A percentile compares a stretch with the other conserved stretches of the same genome.
Evolutionary conservation across 2,888 invertebrate species (phyloP).

Genomic region (Melanotus villosus): DNA sequence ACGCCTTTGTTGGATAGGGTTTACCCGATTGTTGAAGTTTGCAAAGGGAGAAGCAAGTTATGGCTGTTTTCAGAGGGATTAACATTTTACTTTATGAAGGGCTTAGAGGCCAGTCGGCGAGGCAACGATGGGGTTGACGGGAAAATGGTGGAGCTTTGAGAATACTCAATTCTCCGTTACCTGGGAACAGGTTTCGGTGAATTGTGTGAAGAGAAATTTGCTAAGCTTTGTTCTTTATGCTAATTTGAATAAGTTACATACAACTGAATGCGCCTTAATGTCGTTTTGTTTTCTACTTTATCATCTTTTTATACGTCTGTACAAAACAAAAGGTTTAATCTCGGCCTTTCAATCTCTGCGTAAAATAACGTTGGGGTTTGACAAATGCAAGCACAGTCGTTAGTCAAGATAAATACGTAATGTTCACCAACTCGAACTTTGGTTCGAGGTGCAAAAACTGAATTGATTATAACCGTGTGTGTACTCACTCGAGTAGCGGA

Average conservation of each 20-base stretch:
- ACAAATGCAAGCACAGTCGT: slow-evolving; percentile 34
- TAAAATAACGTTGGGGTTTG: slow-evolving; percentile 23
- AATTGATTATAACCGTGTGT: slow-evolving; percentile 29
- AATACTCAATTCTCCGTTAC: slow-evolving; percentile 51
- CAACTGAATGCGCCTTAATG: slow-evolving; percentile 23
- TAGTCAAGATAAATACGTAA: slow-evolving; percentile 32
- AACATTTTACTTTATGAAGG: slow-evolving; percentile 59
- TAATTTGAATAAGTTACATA: slow-evolving; percentile 41
- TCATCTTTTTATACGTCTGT: slow-evolving; percentile 31
- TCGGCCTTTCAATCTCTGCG: slow-evolving; percentile 24
- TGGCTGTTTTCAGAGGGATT: slow-evolving; percentile 59
- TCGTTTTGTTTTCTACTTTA: slow-evolving; percentile 30
- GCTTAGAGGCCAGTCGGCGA: slow-evolving; percentile 54
- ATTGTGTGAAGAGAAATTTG: slow-evolving; percentile 35
- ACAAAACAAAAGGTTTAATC: slow-evolving; percentile 23
- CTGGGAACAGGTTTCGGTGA: slow-evolving; percentile 42
- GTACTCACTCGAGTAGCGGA: slow-evolving; percentile 15
- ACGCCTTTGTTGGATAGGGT: slow-evolving; percentile 46
- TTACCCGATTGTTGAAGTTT: slow-evolving; percentile 46
- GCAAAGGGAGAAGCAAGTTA: slow-evolving; percentile 53
- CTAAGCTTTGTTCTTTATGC: slow-evolving; percentile 50
- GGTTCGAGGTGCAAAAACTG: slow-evolving; percentile 22
- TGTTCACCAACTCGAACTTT: slow-evolving; percentile 15
- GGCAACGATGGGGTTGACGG: slow-evolving; percentile 49
- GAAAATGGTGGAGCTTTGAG: slow-evolving; percentile 46